These are phyloP conservation scores for Agapornis roseicollis DNA, from an alignment of 2,113 vertebrate genomes.

Conservation along the genomic window DNA sequence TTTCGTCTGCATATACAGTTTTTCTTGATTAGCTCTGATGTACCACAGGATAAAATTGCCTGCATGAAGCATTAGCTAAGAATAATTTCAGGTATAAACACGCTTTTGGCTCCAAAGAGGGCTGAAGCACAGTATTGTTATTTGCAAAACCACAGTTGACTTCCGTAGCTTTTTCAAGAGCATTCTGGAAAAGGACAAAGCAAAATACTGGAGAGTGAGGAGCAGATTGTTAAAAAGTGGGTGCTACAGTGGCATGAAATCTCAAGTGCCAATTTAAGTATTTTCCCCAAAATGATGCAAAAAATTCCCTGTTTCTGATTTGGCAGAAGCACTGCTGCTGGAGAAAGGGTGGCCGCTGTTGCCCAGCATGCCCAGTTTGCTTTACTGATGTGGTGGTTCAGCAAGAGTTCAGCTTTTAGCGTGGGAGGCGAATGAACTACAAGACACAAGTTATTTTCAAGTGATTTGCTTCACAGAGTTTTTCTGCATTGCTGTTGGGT, in stretches of 20 bases:
- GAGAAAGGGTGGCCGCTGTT: not conserved
- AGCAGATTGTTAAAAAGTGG: not conserved
- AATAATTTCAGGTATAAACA: slow-evolving; percentile 12
- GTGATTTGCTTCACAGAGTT: not conserved
- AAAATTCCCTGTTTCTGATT: not conserved
- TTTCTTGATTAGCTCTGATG: not conserved
- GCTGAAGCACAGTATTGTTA: not conserved
- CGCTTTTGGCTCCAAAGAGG: not conserved
- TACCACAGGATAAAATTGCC: not conserved
- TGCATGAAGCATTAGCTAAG: not conserved
- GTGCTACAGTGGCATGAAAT: not conserved
- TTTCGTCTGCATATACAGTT: not conserved
- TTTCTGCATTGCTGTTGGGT: not conserved
- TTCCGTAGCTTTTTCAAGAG: not conserved
- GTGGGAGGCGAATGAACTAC: not conserved
- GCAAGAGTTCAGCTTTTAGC: not conserved
- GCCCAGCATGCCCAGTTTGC: not conserved
- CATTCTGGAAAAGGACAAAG: not conserved
- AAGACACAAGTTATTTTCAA: not conserved
- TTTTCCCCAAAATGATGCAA: not conserved
- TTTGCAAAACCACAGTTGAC: not conserved
- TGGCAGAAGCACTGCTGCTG: not conserved
- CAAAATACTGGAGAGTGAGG: not conserved
- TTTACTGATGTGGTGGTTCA: not conserved
- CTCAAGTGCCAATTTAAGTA: not conserved